Base-by-base conservation (phyloP, 2,888 invertebrate species). In the Camptogramma bilineatum region DNA sequence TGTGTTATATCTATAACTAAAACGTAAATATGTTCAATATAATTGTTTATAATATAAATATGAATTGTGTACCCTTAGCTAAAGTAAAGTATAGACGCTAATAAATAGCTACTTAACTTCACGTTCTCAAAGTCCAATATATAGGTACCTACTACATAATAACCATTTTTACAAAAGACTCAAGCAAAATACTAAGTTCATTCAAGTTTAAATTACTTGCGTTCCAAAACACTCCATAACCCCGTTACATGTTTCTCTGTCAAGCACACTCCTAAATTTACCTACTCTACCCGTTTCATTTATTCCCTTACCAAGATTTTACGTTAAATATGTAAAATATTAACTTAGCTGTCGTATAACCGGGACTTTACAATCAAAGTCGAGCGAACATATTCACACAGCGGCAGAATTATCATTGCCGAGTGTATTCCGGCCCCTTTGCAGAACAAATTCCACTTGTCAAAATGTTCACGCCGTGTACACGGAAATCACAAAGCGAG, bases 401-500 rank as follows among this genome's bases (percentile, higher is more conserved):
- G 72, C 73, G 72, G 76, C 72, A 78, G 77, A 83, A 78, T 80
- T 84, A 83, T 82, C 79, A 80, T 80, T 77, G 78, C 73, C 70
- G 75, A 73, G 74, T 80, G 75, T 76, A 77, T 79, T 76, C 72
- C 74, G 78, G 80, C 80, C 80, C 79, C 80, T 80, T 84, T 83
- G 79, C 82, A 81, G 83, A 88, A 90, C 87, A 88, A 90, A 88
- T 89, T 86, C 84, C 83, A 84, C 84, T 86, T 88, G 89, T 90
- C 90, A 90, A 91, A 91, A 90, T 85, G 86, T 89, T 89, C 86
- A 86, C 88, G 87, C 86, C 84, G 82, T 82, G 86, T 85, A 84
- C 81, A 80, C 81, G 80, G 79, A 82, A 86, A 85, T 89, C 88
- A 89, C 89, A 89, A 89, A 88, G 89, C 87, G 88, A 81, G 84